These are phyloP conservation scores for Heteractis magnifica DNA, from an alignment of 92 coral and sea anemone genomes.

Conservation along the genomic window DNA sequence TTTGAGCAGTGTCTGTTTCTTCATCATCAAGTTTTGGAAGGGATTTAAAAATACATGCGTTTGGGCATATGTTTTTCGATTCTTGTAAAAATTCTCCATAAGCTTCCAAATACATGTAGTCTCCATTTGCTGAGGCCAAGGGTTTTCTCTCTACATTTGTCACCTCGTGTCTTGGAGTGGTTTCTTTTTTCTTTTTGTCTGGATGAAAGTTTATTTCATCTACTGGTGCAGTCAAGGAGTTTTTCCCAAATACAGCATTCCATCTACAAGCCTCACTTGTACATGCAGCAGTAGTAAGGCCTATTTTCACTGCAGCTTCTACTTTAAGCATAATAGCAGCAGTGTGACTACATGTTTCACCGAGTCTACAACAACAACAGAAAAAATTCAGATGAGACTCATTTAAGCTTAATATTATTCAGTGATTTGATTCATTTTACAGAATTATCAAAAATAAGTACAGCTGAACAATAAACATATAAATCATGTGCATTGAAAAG, in stretches of 20 bases:
- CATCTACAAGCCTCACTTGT: conserved; percentile 48
- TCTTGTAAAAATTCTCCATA: conserved; percentile 28
- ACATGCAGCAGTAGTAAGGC: conserved; percentile 38
- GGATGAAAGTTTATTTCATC: conserved; percentile 32
- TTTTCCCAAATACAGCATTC: conserved; percentile 38
- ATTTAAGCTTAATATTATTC: background rate
- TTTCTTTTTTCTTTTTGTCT: conserved; percentile 21
- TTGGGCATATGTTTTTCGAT: conserved; percentile 33
- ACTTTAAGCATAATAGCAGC: conserved; percentile 49
- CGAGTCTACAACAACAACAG: conserved; percentile 31
- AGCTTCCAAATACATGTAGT: conserved; percentile 16
- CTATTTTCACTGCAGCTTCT: conserved; percentile 46
- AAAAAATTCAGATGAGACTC: background rate
- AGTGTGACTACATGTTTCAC: conserved; percentile 53
- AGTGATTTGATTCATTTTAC: background rate
- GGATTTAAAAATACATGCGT: conserved; percentile 37
- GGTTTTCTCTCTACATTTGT: conserved; percentile 14
- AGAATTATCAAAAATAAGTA: background rate
- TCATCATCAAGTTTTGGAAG: conserved; percentile 35
- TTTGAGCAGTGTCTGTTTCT: conserved; percentile 47
- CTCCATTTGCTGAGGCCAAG: conserved; percentile 29
- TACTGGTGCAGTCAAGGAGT: conserved; percentile 33
- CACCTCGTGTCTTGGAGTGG: conserved; percentile 21
- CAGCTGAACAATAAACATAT: background rate
- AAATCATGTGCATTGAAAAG: background rate